Evolutionary conservation across 1,140 invertebrate species (phyloP).

Genomic region (Lasaia peninsularis): DNA sequence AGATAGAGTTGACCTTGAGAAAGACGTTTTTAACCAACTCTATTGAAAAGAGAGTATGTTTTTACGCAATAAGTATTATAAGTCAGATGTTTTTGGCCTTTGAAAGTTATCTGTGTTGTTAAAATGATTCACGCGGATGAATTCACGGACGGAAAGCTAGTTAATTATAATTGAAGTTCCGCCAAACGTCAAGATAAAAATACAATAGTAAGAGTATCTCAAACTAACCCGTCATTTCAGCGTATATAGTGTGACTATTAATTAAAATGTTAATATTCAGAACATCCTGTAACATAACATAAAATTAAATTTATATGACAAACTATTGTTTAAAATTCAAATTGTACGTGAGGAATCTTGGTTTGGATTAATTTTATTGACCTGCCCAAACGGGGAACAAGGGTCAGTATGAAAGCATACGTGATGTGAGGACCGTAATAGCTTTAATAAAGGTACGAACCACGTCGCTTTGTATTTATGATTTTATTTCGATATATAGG

Average conservation of each 20-base stretch:
- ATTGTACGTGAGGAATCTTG: constrained; percentile 72
- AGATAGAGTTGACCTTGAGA: no score
- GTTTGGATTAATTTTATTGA: constrained; percentile 66
- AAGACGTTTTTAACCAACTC: no score
- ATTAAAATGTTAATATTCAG: constrained; percentile 4
- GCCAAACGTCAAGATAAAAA: no score
- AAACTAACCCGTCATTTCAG: background rate
- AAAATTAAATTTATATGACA: constrained; percentile 74
- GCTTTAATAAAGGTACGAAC: constrained; percentile 68
- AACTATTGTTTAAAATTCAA: constrained; percentile 75
- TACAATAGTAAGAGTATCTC: constrained; percentile 2
- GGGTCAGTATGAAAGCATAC: constrained; percentile 54
- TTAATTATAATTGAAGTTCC: no score
- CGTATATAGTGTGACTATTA: background rate
- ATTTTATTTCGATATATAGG: constrained; percentile 71
- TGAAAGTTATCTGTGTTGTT: no score
- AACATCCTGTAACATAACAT: constrained; percentile 39
- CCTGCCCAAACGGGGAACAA: constrained; percentile 34
- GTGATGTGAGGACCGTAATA: constrained; percentile 59
- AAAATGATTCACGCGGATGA: no score
- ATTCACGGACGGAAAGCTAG: no score
- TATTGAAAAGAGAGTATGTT: no score
- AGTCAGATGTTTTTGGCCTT: no score
- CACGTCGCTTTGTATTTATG: constrained; percentile 52
- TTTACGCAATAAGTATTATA: no score